phyloP scores from a whole-genome alignment of 2,113 vertebrate species.

The Psilopogon haemacephalus region DNA sequence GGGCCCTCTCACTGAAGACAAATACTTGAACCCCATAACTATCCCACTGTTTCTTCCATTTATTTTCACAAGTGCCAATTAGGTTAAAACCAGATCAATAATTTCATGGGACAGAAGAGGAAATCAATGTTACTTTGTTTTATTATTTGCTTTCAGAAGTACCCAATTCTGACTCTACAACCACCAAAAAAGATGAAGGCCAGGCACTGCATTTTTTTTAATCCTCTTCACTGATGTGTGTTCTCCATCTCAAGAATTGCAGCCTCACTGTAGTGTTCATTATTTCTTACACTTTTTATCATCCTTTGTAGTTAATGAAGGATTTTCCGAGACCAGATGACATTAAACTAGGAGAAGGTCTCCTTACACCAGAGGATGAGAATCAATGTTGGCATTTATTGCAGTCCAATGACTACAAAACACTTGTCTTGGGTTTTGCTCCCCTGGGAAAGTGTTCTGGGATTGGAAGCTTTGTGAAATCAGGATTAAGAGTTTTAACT shows the following conservation, averaged over 20 bases:
- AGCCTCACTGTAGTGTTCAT: not conserved
- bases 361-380: not conserved
- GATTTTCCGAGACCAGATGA: not conserved
- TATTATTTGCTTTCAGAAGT: not conserved
- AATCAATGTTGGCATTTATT: not conserved
- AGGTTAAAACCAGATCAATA: slow-evolving; percentile 62
- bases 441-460: not conserved
- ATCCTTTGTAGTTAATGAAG: not conserved
- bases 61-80: slow-evolving; percentile 70
- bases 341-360: not conserved
- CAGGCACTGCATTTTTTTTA: not conserved
- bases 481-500: not conserved
- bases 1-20: slow-evolving; percentile 9
- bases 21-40: slow-evolving; percentile 36
- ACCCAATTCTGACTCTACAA: not conserved
- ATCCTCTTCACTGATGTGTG: not conserved
- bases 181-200: not conserved
- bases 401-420: not conserved
- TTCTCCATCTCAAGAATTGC: not conserved
- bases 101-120: not conserved
- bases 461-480: not conserved
- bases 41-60: slow-evolving; percentile 19
- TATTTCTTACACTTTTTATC: not conserved
- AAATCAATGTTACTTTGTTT: slow-evolving; percentile 49
- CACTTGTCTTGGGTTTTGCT: not conserved